Conservation (phyloP, 2,888 invertebrate genomes). For the Eucriotettix oculatus region DNA sequence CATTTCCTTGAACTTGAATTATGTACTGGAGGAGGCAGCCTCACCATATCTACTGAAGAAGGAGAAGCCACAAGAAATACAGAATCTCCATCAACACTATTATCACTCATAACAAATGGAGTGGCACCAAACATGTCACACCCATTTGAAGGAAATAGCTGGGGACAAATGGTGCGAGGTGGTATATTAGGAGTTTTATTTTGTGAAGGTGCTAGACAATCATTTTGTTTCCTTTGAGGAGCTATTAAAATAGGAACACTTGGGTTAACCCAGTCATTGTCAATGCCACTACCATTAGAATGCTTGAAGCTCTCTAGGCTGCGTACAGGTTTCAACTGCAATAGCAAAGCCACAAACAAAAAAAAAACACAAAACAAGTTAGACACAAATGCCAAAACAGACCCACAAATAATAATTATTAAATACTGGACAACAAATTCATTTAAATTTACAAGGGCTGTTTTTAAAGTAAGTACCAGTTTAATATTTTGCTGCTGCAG, state of each 20-base stretch:
- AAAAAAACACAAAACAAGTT: neutral
- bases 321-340: conserved; percentile 40
- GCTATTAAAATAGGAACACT: conserved; percentile 21
- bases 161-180: conserved; percentile 16
- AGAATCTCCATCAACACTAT: conserved; percentile 27
- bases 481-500: no score
- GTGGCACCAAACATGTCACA: conserved; percentile 24
- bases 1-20: conserved; percentile 4
- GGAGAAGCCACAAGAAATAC: conserved; percentile 28
- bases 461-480: no score
- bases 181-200: neutral
- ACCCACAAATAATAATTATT: no score
- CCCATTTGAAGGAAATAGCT: conserved; percentile 13
- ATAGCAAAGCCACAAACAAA: conserved; percentile 1
- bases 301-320: conserved; percentile 39
- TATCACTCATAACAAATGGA: conserved; percentile 28
- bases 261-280: conserved; percentile 21
- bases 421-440: no score
- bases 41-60: conserved; percentile 28
- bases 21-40: conserved; percentile 25
- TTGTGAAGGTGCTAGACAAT: conserved; percentile 1
- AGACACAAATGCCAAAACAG: no score
- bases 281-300: conserved; percentile 20
- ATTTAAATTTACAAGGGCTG: no score
- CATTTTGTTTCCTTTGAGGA: conserved; percentile 29